A percentile compares a stretch with the other conserved stretches of the same genome.
Conservation (phyloP, 92 coral and sea anemone species). For the Actinernus sp. region DNA sequence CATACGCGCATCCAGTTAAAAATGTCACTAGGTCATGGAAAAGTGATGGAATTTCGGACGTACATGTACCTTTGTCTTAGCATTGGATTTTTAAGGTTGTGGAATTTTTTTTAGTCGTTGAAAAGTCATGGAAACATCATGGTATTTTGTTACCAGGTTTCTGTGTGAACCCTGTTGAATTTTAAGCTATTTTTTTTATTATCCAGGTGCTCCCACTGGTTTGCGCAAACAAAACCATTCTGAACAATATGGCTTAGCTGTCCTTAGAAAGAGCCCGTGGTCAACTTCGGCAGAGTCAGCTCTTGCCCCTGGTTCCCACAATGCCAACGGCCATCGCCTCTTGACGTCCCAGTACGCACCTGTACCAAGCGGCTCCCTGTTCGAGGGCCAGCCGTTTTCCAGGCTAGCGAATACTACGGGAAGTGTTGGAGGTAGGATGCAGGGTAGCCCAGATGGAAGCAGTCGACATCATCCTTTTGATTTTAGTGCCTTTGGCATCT, state of each 20-base stretch:
- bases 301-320: slow-evolving; percentile 43
- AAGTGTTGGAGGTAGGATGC: slow-evolving; percentile 31
- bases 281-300: slow-evolving; percentile 64
- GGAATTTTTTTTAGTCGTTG: too few relatives aligned
- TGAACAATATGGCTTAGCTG: slow-evolving; percentile 43
- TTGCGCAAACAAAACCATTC: slow-evolving; percentile 34
- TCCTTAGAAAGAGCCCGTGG: slow-evolving; percentile 76
- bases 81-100: too few relatives aligned
- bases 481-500: slow-evolving; percentile 53
- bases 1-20: too few relatives aligned
- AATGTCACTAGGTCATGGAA: too few relatives aligned
- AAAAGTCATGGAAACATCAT: too few relatives aligned
- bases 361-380: slow-evolving; percentile 60
- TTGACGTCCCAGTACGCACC: slow-evolving; percentile 46
- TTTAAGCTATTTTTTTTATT: not conserved
- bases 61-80: too few relatives aligned
- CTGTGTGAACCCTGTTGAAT: too few relatives aligned
- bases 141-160: too few relatives aligned
- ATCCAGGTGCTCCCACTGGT: slow-evolving; percentile 41
- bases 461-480: slow-evolving; percentile 38
- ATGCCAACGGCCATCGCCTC: slow-evolving; percentile 52
- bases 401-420: slow-evolving; percentile 4
- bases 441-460: slow-evolving; percentile 10
- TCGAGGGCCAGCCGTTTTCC: slow-evolving; percentile 66
- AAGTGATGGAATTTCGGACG: too few relatives aligned